Percentiles rank a stretch among this genome's conserved stretches.
Evolutionary conservation across 2,797 vertebrate genomes (phyloP).

Genomic region (Enteromius afrohamiltoni): DNA sequence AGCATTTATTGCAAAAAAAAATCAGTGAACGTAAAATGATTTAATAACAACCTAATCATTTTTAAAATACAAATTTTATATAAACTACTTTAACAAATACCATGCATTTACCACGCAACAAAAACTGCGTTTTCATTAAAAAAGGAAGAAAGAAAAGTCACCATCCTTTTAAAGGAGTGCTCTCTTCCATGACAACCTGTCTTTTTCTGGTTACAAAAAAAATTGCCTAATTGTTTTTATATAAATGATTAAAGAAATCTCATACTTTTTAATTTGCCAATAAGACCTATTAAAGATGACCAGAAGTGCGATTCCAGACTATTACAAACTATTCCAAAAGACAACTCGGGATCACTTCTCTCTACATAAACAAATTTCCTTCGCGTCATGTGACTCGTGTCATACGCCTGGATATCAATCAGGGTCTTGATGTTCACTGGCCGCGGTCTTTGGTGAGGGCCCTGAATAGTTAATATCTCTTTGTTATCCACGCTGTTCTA

Average conservation of each 20-base stretch:
- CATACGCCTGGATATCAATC: constrained; percentile 54
- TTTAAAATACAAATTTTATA: neutral
- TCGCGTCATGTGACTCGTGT: constrained; percentile 43
- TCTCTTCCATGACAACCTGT: neutral
- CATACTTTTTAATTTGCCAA: neutral
- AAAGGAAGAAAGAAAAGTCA: neutral
- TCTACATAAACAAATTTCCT: constrained; percentile 16
- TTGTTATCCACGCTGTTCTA: constrained; percentile 85
- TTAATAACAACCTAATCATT: neutral
- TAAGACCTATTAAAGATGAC: neutral
- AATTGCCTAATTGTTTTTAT: neutral
- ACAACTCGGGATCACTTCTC: neutral
- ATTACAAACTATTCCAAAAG: neutral
- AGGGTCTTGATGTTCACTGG: constrained; percentile 45
- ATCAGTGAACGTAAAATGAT: neutral
- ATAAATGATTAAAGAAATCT: neutral
- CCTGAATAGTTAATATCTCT: constrained; percentile 85
- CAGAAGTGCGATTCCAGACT: neutral
- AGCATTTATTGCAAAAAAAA: neutral
- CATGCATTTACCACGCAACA: neutral
- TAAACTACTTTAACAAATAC: neutral
- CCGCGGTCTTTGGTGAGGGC: constrained; percentile 58
- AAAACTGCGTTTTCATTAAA: neutral
- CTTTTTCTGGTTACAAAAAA: neutral
- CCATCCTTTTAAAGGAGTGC: neutral